phyloP scores from a whole-genome alignment of 2,797 vertebrate genomes.

The Allobates femoralis region DNA sequence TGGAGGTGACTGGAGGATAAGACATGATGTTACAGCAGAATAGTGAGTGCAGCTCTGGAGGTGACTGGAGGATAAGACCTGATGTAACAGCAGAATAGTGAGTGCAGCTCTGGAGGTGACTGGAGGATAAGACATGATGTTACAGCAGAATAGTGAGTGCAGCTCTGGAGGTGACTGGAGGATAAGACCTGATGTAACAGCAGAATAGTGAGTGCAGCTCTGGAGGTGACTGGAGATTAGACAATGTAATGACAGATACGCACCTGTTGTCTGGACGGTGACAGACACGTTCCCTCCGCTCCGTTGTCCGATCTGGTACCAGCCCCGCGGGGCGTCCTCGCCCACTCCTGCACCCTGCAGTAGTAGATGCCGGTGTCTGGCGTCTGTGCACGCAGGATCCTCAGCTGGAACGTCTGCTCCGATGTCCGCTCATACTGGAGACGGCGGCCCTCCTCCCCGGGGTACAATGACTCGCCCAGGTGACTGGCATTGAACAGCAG shows the following conservation, averaged over 20 bases:
- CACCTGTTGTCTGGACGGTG: constrained; percentile 33
- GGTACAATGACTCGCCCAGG: not conserved
- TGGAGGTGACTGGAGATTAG: not conserved
- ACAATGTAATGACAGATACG: not conserved
- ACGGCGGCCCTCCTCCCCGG: not conserved
- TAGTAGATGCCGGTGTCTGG: constrained; percentile 18
- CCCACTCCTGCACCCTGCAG: constrained; percentile 48
- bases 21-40: too few relatives aligned
- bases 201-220: too few relatives aligned
- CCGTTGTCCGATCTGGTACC: not conserved
- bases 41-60: too few relatives aligned
- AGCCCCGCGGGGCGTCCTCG: not conserved
- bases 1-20: too few relatives aligned
- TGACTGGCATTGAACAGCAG: constrained; percentile 28
- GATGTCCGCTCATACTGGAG: constrained; percentile 32
- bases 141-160: too few relatives aligned
- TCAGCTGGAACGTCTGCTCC: constrained; percentile 25
- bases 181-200: too few relatives aligned
- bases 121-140: too few relatives aligned
- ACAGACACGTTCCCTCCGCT: not conserved
- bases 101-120: too few relatives aligned
- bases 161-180: too few relatives aligned
- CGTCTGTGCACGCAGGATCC: not conserved
- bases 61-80: too few relatives aligned
- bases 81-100: too few relatives aligned